These are phyloP conservation scores for Yponomeuta malinellus DNA, from an alignment of 2,888 invertebrate species.

Conservation along the genomic window DNA sequence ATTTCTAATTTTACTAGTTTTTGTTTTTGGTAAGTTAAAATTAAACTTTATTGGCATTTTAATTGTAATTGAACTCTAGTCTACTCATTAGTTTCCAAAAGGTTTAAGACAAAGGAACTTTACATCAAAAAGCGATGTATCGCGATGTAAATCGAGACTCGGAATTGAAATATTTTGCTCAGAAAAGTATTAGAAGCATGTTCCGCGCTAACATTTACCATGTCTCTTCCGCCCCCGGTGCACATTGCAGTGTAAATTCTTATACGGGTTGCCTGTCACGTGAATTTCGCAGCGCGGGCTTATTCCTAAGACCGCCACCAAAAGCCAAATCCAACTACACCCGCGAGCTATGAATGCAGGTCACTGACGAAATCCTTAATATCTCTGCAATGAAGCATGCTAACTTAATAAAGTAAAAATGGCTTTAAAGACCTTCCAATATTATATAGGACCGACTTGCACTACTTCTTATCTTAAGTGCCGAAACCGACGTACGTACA, in stretches of 20 bases:
- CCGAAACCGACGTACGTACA: no score
- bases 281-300: slow-evolving; percentile 46
- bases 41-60: no score
- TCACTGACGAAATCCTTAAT: no score
- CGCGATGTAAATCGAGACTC: not conserved
- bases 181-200: not conserved
- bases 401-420: no score
- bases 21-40: no score
- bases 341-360: no score
- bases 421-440: not conserved
- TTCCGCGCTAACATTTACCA: not conserved
- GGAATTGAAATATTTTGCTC: not conserved
- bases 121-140: not conserved
- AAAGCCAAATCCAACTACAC: no score
- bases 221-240: not conserved
- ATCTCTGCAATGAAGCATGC: no score
- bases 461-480: not conserved
- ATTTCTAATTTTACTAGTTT: no score
- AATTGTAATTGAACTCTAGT: no score
- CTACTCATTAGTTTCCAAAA: no score
- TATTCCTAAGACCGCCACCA: not conserved
- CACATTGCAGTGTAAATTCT: slow-evolving; percentile 47
- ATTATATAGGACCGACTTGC: not conserved
- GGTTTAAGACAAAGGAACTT: not conserved
- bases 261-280: slow-evolving; percentile 54